A percentile compares a stretch with the other conserved stretches of the same genome.
Conservation (phyloP, 2,888 invertebrate species). For the Apodemia duryi region DNA sequence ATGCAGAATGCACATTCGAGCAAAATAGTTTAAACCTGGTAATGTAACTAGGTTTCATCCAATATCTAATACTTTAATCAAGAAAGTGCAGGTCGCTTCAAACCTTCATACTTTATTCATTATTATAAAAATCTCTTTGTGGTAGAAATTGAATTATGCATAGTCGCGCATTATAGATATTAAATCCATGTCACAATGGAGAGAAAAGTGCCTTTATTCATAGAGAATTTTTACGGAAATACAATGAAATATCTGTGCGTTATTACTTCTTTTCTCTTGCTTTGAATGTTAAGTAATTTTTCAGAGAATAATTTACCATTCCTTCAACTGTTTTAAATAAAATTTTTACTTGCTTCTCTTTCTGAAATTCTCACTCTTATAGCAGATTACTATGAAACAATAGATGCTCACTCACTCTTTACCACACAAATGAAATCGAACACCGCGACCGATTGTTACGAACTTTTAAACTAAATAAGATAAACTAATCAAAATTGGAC, state of each 20-base stretch:
- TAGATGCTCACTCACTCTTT: too few species aligned
- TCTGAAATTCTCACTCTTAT: too few species aligned
- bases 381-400: too few species aligned
- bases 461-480: too few species aligned
- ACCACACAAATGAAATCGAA: too few species aligned
- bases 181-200: constrained; percentile 17
- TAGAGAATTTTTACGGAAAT: neutral
- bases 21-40: neutral
- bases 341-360: too few species aligned
- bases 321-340: too few species aligned
- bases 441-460: too few species aligned
- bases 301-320: too few species aligned
- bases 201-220: neutral
- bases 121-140: constrained; percentile 16
- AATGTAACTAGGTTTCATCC: neutral
- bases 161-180: constrained; percentile 16
- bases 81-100: neutral
- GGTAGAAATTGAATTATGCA: constrained; percentile 14
- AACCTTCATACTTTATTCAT: constrained; percentile 7
- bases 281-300: neutral
- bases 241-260: neutral
- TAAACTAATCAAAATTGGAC: too few species aligned
- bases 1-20: neutral
- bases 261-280: neutral
- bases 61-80: neutral